Conservation (phyloP, 2,113 vertebrate genomes). For the Forbesichthys agassizii region DNA sequence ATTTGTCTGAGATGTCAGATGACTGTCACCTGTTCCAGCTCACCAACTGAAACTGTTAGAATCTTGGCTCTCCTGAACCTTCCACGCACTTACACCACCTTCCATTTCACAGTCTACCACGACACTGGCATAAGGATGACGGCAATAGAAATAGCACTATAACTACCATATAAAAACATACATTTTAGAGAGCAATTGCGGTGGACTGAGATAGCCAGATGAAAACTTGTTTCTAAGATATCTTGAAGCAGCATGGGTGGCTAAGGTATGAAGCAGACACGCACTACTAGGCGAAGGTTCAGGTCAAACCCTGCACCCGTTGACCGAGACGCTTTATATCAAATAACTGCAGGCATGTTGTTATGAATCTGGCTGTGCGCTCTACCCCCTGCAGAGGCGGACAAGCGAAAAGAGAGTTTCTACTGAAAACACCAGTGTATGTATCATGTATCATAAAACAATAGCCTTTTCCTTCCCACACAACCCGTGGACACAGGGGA, state of each 20-base stretch:
- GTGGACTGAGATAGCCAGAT: not conserved
- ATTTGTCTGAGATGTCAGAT: slow-evolving; percentile 19
- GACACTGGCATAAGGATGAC: not conserved
- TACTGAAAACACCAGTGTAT: not conserved
- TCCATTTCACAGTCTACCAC: slow-evolving; percentile 10
- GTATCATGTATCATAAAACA: not conserved
- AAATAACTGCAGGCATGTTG: not conserved
- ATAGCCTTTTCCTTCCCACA: not conserved
- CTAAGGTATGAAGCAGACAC: not conserved
- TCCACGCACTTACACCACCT: not conserved
- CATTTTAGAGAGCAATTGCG: not conserved
- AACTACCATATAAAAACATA: not conserved
- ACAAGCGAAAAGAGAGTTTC: not conserved
- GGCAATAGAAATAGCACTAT: not conserved
- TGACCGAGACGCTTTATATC: not conserved
- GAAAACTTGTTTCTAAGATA: not conserved
- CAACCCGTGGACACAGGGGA: not conserved
- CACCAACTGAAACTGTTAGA: slow-evolving; percentile 8
- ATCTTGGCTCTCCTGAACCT: slow-evolving; percentile 8
- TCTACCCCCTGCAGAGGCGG: not conserved
- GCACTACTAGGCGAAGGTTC: no score
- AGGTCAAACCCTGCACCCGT: not conserved
- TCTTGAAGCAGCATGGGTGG: not conserved
- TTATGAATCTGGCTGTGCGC: not conserved
- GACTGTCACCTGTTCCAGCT: slow-evolving; percentile 21